These are phyloP conservation scores for Tauraco erythrolophus DNA, from an alignment of 2,113 vertebrate genomes.

Conservation along the genomic window DNA sequence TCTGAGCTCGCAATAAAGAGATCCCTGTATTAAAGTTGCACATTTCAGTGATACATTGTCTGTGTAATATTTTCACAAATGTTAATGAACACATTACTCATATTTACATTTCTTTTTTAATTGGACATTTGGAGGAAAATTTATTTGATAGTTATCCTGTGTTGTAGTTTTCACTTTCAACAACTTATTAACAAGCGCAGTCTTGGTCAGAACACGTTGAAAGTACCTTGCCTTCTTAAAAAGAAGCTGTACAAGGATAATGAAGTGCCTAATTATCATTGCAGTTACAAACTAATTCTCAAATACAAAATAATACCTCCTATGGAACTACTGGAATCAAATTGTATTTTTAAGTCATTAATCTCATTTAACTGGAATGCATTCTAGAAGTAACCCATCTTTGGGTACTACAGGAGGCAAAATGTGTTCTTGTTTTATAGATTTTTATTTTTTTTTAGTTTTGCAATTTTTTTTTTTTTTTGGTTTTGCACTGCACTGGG, in stretches of 20 bases:
- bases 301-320: constrained; percentile 59
- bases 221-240: background rate
- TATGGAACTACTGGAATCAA: constrained; percentile 55
- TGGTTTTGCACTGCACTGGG: background rate
- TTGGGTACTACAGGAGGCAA: background rate
- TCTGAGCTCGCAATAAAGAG: background rate
- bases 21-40: background rate
- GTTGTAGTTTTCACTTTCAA: constrained; percentile 32
- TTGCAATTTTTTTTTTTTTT: too few species aligned
- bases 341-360: constrained; percentile 40
- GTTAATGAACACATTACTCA: constrained; percentile 58
- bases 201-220: background rate
- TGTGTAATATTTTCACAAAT: constrained; percentile 24
- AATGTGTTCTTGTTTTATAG: background rate
- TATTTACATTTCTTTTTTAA: constrained; percentile 67
- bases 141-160: background rate
- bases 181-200: background rate
- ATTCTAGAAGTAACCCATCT: background rate
- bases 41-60: background rate
- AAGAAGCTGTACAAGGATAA: constrained; percentile 35
- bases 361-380: constrained; percentile 28
- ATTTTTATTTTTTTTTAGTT: background rate
- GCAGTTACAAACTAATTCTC: constrained; percentile 47
- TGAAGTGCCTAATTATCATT: constrained; percentile 47
- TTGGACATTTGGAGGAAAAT: constrained; percentile 55